Evolutionary conservation across 1,140 invertebrate species (phyloP), one percentile per base, ranked within the genome.

Genomic region (Drosophila pandora): DNA sequence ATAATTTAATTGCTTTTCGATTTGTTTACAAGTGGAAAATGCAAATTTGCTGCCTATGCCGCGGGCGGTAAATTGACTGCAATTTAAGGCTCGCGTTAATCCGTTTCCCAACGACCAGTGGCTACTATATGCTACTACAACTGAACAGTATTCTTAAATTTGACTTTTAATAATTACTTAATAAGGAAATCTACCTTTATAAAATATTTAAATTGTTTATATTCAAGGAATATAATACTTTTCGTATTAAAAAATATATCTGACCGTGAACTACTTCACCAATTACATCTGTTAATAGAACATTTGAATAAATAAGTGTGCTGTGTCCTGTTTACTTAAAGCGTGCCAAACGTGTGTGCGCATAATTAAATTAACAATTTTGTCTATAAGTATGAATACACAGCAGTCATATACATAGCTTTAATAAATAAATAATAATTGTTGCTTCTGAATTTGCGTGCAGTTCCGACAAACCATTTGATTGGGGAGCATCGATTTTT

Each of bases 1-100:
- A 87, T 87, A 83, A 87, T 87, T 87, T 87, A 87, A 87, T 87
- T 87, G 83, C 83, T 87, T 87, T 87, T 87, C 83, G 79, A 87
- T 87, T 87, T 88, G 83, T 87, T 88, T 87, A 87, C 83, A 87
- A 79, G 83, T 67, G 76, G 79, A 67, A 85, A 87, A 87, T 87
- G 83, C 83, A 88, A 87, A 87, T 87, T 83, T 63, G 71, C 72
- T 65, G 70, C 70, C 69, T 79, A 83, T 63, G 75, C 82, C 71
- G 63, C 67, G 57, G 83, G 63, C 83, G 79, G 71, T 79, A 78
- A 88, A 87, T 87, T 87, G 84, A 87, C 83, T 87, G 79, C 83
- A 79, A 87, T 87, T 87, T 87, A 79, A 83, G 39, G 41, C 39
- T 28, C 53, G 37, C 59, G 70, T 75, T 68, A 79, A 72, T 83